These are phyloP conservation scores for Cisticola juncidis DNA, from an alignment of 2,113 vertebrate genomes.

Conservation along the genomic window DNA sequence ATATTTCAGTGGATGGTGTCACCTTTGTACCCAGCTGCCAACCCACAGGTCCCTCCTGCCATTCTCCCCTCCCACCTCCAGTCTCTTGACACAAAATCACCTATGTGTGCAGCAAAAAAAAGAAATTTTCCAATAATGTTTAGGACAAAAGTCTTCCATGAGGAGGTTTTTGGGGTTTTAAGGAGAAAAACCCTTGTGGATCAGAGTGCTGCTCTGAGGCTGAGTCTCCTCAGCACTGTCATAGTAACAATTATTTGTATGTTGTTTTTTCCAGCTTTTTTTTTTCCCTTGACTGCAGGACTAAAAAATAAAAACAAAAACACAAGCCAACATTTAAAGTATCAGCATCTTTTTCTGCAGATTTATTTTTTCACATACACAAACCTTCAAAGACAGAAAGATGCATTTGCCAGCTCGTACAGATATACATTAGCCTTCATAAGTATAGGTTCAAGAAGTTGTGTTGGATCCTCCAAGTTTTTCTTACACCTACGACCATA, in stretches of 20 bases:
- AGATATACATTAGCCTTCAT: neutral
- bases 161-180: neutral
- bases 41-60: neutral
- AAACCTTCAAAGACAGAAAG: neutral
- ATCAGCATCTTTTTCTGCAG: neutral
- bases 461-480: neutral
- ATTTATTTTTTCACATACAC: neutral
- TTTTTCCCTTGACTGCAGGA: neutral
- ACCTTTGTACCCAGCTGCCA: neutral
- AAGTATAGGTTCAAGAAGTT: slow-evolving; percentile 11
- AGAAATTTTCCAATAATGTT: neutral
- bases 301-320: neutral
- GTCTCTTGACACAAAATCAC: neutral
- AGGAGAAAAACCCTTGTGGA: neutral
- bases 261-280: neutral
- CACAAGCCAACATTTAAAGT: neutral
- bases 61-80: neutral
- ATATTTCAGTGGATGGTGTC: neutral
- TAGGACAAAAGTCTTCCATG: neutral
- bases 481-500: slow-evolving; percentile 49
- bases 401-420: neutral
- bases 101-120: neutral
- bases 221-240: neutral
- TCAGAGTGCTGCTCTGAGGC: neutral
- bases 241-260: neutral